These are phyloP conservation scores for Lamellibrachia luymesi DNA, from an alignment of 1,140 invertebrate species.

Conservation along the genomic window DNA sequence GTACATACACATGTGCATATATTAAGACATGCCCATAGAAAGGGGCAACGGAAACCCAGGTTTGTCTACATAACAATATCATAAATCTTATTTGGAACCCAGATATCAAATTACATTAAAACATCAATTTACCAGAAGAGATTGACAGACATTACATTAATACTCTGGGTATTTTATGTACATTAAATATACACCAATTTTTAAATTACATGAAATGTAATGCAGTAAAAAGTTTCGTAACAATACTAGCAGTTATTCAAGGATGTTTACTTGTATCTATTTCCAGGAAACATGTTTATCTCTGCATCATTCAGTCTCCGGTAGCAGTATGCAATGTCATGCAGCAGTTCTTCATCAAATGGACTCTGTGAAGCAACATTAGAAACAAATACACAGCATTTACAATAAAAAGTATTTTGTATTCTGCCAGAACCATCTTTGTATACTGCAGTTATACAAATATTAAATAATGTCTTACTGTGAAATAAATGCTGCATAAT, in stretches of 20 bases:
- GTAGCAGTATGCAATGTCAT: constrained; percentile 61
- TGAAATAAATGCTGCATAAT: no score
- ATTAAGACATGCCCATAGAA: no score
- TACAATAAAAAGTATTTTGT: not conserved
- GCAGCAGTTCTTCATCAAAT: constrained; percentile 72
- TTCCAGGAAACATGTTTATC: constrained; percentile 67
- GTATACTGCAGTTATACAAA: not conserved
- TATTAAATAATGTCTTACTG: not conserved
- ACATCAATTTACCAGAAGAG: no score
- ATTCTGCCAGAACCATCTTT: no score
- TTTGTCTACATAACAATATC: no score
- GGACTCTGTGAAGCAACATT: constrained; percentile 64
- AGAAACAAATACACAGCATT: constrained; percentile 51
- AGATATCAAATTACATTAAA: no score
- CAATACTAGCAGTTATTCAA: constrained; percentile 58
- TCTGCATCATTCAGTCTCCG: constrained; percentile 68
- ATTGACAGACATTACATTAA: no score
- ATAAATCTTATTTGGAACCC: no score
- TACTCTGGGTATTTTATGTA: no score
- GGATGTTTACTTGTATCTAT: constrained; percentile 58
- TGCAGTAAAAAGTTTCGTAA: not conserved
- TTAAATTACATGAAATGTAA: not conserved
- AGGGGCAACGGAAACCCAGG: no score
- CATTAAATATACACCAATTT: no score
- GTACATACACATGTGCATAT: no score